Evolutionary conservation across 2,797 vertebrate species (phyloP), one percentile per base, ranked within the genome.

Genomic region (Sebastes itinus): DNA sequence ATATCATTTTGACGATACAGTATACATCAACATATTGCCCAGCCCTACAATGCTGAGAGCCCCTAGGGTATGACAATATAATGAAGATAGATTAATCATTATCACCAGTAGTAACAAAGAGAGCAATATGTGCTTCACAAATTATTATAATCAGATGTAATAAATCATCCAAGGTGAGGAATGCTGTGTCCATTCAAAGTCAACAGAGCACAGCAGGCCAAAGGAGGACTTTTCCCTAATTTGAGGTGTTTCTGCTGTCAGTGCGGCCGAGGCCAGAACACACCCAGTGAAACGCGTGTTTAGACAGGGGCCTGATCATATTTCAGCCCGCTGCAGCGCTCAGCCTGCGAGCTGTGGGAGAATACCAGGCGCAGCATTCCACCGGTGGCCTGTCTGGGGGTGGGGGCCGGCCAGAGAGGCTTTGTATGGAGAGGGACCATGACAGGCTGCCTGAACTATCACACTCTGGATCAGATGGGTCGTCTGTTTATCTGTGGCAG

Each of bases 341-440:
- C 77, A 22, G 88, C 86, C 84, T 84, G 86, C 14, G 66, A 82
- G 91, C 86, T 76, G 81, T 18, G 72, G 72, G 90, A 90, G 92
- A 94, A 95, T 93, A 94, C 92, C 93, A 94, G 87, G 92, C 94
- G 75, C 91, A 86, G 90, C 93, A 94, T 95, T 94, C 94, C 94
- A 91, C 90, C 81, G 18, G 89, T 85, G 76, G 88, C 80, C 87
- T 72, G 86, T 90, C 88, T 92, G 84, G 73, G 88, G 87, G 86
- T 77, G 88, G 89, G 90, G 90, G 80, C 64, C 27, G 84, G 76
- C 78, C 87, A 83, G 28, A 73, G 88, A 83, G 72, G 84, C 88
- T 94, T 91, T 90, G 91, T 91, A 71, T 88, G 86, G 78, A 85
- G 62, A 65, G 76, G 80, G 90, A 80, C 84, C 81, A 76, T 27